Conservation (phyloP, 2,113 vertebrate species). For the Odobenus rosmarus region DNA sequence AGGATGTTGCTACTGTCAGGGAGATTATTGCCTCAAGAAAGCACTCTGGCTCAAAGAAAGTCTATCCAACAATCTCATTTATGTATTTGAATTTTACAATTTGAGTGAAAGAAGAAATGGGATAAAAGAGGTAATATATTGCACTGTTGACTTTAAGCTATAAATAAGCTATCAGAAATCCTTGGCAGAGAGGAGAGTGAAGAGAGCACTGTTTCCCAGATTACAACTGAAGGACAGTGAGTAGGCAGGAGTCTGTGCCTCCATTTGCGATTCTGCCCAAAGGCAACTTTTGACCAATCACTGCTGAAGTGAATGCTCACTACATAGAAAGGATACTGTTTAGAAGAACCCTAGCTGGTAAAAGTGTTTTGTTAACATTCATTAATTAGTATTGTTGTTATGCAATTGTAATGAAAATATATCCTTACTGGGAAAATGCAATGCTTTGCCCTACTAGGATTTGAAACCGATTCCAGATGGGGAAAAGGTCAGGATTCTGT, state of each 20-base stretch:
- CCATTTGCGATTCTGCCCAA: background rate
- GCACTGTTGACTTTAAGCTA: background rate
- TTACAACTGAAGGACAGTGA: background rate
- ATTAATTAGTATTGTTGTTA: background rate
- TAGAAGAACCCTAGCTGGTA: background rate
- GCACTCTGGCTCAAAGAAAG: background rate
- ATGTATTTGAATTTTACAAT: background rate
- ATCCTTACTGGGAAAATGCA: background rate
- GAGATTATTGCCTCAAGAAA: background rate
- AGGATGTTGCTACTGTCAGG: background rate
- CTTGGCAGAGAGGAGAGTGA: background rate
- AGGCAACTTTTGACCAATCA: background rate
- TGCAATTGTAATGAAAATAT: background rate
- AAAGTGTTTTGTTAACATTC: background rate
- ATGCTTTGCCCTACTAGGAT: background rate
- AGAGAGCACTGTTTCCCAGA: background rate
- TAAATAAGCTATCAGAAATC: background rate
- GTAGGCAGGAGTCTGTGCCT: background rate
- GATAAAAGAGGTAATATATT: background rate
- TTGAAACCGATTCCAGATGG: background rate
- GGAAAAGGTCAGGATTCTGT: background rate
- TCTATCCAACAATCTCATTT: background rate
- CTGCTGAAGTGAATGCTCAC: background rate
- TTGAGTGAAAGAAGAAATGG: background rate
- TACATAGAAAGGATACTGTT: background rate